Conservation (phyloP, 2,797 vertebrate genomes). For the Phoeniculus purpureus region DNA sequence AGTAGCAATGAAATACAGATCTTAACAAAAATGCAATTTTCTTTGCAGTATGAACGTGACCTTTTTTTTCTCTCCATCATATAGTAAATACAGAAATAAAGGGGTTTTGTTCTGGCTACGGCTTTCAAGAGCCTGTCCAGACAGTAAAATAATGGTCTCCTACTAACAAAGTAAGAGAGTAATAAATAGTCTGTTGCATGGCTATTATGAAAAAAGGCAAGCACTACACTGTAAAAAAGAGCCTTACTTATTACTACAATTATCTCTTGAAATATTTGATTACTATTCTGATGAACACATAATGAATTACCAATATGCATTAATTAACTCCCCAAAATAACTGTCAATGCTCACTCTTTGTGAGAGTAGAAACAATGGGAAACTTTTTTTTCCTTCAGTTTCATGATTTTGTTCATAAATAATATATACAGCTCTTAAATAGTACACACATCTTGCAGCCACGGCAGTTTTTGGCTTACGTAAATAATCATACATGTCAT, state of each 20-base stretch:
- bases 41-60: background rate
- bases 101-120: background rate
- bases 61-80: background rate
- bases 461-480: background rate
- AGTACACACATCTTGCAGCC: background rate
- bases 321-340: background rate
- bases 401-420: background rate
- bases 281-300: background rate
- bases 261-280: background rate
- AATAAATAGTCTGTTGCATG: background rate
- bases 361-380: background rate
- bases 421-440: background rate
- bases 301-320: background rate
- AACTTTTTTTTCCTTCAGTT: background rate
- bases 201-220: background rate
- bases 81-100: background rate
- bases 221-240: background rate
- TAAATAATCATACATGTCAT: background rate
- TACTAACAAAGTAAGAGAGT: background rate
- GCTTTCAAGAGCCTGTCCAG: background rate
- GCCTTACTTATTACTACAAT: background rate
- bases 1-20: background rate
- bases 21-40: background rate
- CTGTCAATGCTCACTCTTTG: background rate
- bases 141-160: background rate